phyloP scores from a whole-genome alignment of 2,113 vertebrate genomes.

The Paedocypris sp. region DNA sequence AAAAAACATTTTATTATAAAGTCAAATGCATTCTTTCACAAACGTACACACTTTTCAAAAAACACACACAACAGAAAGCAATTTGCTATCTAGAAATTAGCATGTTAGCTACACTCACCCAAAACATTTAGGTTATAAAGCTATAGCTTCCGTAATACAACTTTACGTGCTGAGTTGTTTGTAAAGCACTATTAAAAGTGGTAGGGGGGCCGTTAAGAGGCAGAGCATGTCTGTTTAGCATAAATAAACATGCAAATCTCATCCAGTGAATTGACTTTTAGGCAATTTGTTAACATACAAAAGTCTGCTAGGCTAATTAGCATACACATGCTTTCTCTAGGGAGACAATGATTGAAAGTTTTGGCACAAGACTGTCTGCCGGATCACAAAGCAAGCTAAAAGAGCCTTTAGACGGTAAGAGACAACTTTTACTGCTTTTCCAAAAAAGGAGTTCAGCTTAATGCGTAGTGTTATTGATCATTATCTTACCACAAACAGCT shows the following conservation, averaged over 20 bases:
- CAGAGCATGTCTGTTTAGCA: not conserved
- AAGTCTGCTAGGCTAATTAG: conserved; percentile 8
- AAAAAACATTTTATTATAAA: not conserved
- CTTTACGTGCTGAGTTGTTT: not conserved
- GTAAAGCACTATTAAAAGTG: not conserved
- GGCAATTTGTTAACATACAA: conserved; percentile 17
- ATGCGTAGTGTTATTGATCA: too few species aligned
- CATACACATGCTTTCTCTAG: conserved; percentile 29
- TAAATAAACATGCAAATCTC: conserved; percentile 12
- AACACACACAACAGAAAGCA: not conserved
- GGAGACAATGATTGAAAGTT: conserved; percentile 40
- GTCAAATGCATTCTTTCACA: not conserved
- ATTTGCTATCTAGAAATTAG: not conserved
- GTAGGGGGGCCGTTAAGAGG: not conserved
- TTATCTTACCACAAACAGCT: too few species aligned
- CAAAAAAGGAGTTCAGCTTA: too few species aligned
- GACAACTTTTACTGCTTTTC: not conserved
- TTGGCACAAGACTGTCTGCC: conserved; percentile 22
- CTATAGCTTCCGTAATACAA: too few species aligned
- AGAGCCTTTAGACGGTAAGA: not conserved
- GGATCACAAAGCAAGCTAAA: not conserved
- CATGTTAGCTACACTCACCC: not conserved
- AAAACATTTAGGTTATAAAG: too few species aligned
- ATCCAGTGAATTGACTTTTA: not conserved
- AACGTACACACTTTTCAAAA: too few species aligned